Evolutionary conservation across 2,113 vertebrate species (phyloP).

Genomic region (Phylloscopus trochiloides): DNA sequence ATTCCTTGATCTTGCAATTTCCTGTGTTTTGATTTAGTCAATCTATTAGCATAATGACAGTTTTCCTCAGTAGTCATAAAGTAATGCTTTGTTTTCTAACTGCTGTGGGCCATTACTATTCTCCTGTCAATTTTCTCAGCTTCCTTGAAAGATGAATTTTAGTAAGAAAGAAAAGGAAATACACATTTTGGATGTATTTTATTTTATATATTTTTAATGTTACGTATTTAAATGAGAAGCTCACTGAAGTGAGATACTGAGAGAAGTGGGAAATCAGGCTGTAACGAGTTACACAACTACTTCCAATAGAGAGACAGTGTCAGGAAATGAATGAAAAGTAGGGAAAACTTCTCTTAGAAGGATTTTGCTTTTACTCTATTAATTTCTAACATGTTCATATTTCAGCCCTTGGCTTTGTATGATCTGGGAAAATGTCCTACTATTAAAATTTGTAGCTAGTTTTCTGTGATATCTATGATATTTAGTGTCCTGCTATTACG

Average conservation of each 20-base stretch:
- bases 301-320: not conserved
- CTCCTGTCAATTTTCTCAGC: not conserved
- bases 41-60: not conserved
- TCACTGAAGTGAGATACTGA: not conserved
- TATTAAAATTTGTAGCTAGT: not conserved
- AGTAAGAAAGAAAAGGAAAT: not conserved
- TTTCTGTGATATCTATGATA: not conserved
- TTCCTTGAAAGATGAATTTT: not conserved
- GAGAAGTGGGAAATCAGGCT: not conserved
- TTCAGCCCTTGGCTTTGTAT: not conserved
- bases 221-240: not conserved
- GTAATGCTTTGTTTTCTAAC: not conserved
- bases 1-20: not conserved
- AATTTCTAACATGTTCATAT: not conserved
- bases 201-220: not conserved
- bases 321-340: not conserved
- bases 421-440: not conserved
- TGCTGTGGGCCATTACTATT: not conserved
- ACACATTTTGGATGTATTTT: not conserved
- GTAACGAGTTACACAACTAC: not conserved
- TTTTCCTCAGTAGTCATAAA: not conserved
- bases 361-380: not conserved
- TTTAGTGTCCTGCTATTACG: not conserved
- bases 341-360: not conserved
- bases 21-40: conserved; percentile 23